These are phyloP conservation scores for Diarsia mendica DNA, from an alignment of 2,888 invertebrate species.

Conservation along the genomic window DNA sequence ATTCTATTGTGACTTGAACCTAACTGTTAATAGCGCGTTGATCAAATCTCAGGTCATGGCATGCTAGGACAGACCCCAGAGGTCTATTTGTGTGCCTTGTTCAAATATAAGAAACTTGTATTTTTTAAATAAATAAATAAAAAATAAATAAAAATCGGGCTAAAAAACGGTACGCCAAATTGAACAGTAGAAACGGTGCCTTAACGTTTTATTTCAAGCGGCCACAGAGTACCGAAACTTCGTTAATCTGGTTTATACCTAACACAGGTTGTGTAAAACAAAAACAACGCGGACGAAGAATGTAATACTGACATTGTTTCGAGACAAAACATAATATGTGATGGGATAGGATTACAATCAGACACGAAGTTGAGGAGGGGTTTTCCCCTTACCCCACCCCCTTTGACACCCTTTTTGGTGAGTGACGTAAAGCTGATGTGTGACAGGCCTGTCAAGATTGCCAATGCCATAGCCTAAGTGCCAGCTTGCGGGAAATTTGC, in stretches of 20 bases:
- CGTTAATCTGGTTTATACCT: constrained; percentile 42
- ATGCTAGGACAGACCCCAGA: too few relatives aligned
- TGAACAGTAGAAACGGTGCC: not conserved
- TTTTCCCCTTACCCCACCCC: not conserved
- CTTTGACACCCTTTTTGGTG: constrained; percentile 10
- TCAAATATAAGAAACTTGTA: too few relatives aligned
- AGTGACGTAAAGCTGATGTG: constrained; percentile 64
- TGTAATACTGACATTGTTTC: constrained; percentile 57
- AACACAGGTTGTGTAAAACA: constrained; percentile 47
- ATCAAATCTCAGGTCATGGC: too few relatives aligned
- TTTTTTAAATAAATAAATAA: too few relatives aligned
- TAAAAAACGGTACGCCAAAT: not conserved
- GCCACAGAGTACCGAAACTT: not conserved
- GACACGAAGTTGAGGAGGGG: constrained; percentile 48
- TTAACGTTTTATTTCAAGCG: not conserved
- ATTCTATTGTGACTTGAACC: too few relatives aligned
- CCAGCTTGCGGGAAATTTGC: constrained; percentile 51
- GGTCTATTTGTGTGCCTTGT: too few relatives aligned
- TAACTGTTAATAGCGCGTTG: too few relatives aligned
- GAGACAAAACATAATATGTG: constrained; percentile 63
- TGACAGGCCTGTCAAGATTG: constrained; percentile 62
- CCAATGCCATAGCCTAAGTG: constrained; percentile 39
- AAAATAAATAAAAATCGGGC: too few relatives aligned
- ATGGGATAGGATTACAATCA: constrained; percentile 64
- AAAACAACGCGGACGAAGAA: constrained; percentile 57